Base-by-base conservation (phyloP, 2,113 vertebrate species). In the Brachyhypopomus occidentalis region DNA sequence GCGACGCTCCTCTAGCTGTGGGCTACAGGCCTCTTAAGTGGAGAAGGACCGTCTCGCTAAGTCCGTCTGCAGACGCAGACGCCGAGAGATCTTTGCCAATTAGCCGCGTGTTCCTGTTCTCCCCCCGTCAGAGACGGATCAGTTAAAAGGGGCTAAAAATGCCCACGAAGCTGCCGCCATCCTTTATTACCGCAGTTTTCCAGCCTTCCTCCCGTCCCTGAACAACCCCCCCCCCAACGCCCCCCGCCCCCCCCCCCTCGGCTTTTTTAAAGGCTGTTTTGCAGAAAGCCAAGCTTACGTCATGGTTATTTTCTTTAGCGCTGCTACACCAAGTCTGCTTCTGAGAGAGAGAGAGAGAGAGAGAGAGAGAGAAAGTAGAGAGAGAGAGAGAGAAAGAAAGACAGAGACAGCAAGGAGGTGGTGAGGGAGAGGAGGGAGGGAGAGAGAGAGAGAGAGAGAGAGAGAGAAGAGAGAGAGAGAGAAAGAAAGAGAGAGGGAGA, bases 141-240 rank as follows among this genome's bases (percentile, higher is more conserved):
- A 19, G 7, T 38, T 5, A 30, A 30, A 38, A 34, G 7, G 30
- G 19, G 64, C 64, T 59, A n/a, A 67, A 81, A 75, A 38, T 41
- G 72, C 72, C 45, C 72, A 38, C 30, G 2, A 73, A 62, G 81
- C 62, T 36, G 56, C 63, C 67, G 36, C 70, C n/a, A 64, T 86
- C 79, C 75, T 86, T 89, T 88, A 90, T 85, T 82, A 72, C 45
- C 86, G 77, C n/a, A 60, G 48, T 7, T 73, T 30, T 52, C 41
- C 69, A n/a, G 27, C 6, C 0, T 6, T 66, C 20, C 73, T 20
- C 7, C 5, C 34, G 60, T 1, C 7, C 9, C 45, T 52, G 45
- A 52, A 52, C 45, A 36, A 78, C 78, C 84, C 36, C 75, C 72
- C 19, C 73, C 22, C 59, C 75, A 72, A 1, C 73, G 4, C 34